Evolutionary conservation across 2,797 vertebrate genomes (phyloP).

Genomic region (Protonibea diacanthus): DNA sequence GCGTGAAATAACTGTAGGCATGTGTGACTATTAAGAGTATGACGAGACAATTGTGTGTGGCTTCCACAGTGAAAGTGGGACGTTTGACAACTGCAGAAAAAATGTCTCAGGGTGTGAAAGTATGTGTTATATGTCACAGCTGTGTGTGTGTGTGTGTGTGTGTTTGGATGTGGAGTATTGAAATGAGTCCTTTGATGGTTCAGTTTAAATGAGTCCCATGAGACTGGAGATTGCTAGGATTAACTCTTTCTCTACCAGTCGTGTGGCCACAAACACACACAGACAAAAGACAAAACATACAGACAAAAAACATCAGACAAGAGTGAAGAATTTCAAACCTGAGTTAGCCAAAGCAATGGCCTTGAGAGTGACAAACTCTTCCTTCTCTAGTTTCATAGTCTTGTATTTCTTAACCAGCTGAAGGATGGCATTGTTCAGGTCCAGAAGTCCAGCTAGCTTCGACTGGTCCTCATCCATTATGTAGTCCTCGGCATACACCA

Average conservation of each 20-base stretch:
- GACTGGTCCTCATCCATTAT: slow-evolving; percentile 99
- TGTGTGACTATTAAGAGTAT: slow-evolving; percentile 13
- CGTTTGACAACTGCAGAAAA: slow-evolving; percentile 2
- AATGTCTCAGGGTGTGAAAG: neutral
- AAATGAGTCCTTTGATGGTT: slow-evolving; percentile 90
- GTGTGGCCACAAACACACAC: slow-evolving; percentile 20
- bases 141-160: slow-evolving; percentile 25
- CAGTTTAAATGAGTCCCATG: slow-evolving; percentile 84
- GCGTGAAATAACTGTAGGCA: slow-evolving; percentile 14
- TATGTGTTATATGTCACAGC: slow-evolving; percentile 19
- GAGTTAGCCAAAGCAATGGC: slow-evolving; percentile 99
- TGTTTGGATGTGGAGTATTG: slow-evolving; percentile 57
- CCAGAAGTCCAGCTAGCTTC: slow-evolving; percentile 96
- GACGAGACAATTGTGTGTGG: neutral
- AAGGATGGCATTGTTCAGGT: slow-evolving; percentile 98
- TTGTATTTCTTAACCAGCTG: slow-evolving; percentile 99
- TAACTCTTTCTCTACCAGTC: slow-evolving; percentile 73
- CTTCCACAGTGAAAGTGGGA: slow-evolving; percentile 22
- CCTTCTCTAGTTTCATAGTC: slow-evolving; percentile 98
- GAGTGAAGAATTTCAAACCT: slow-evolving; percentile 86
- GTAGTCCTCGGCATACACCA: slow-evolving; percentile 99
- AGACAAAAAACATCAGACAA: slow-evolving; percentile 30
- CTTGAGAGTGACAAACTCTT: slow-evolving; percentile 99
- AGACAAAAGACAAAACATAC: slow-evolving; percentile 9
- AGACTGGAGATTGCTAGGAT: slow-evolving; percentile 73